These are phyloP conservation scores for Ferdinandea cuprea DNA, from an alignment of 2,888 invertebrate species.

Conservation along the genomic window DNA sequence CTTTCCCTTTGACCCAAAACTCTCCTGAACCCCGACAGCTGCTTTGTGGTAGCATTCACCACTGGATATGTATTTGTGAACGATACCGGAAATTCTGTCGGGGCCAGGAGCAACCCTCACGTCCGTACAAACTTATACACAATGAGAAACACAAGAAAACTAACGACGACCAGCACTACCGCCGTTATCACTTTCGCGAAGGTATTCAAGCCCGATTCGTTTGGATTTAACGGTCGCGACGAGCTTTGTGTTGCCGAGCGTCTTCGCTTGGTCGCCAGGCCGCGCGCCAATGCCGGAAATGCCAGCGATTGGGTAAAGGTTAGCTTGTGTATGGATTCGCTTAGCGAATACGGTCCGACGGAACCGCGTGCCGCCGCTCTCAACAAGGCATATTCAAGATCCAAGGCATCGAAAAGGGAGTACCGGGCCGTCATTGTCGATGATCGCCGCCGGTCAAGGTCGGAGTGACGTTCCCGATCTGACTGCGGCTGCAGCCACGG, in stretches of 20 bases:
- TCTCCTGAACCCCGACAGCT: constrained; percentile 83
- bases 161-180: constrained; percentile 87
- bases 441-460: constrained; percentile 84
- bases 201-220: constrained; percentile 87
- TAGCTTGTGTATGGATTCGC: constrained; percentile 88
- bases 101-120: constrained; percentile 90
- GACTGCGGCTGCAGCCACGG: constrained; percentile 83
- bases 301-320: constrained; percentile 90
- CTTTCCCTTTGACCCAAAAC: constrained; percentile 79
- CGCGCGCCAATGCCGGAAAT: constrained; percentile 88
- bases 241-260: constrained; percentile 84
- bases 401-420: constrained; percentile 88
- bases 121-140: constrained; percentile 89
- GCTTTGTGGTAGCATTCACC: constrained; percentile 76
- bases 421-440: constrained; percentile 86
- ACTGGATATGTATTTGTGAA: constrained; percentile 80
- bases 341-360: constrained; percentile 88
- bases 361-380: constrained; percentile 88
- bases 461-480: constrained; percentile 79
- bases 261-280: constrained; percentile 86
- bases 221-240: constrained; percentile 85
- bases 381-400: constrained; percentile 88
- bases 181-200: constrained; percentile 89
- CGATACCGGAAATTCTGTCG: constrained; percentile 82
- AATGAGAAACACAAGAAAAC: constrained; percentile 88